Evolutionary conservation across 2,113 vertebrate genomes (phyloP), one percentile per base, ranked within the genome.

Genomic region (Agapornis roseicollis): DNA sequence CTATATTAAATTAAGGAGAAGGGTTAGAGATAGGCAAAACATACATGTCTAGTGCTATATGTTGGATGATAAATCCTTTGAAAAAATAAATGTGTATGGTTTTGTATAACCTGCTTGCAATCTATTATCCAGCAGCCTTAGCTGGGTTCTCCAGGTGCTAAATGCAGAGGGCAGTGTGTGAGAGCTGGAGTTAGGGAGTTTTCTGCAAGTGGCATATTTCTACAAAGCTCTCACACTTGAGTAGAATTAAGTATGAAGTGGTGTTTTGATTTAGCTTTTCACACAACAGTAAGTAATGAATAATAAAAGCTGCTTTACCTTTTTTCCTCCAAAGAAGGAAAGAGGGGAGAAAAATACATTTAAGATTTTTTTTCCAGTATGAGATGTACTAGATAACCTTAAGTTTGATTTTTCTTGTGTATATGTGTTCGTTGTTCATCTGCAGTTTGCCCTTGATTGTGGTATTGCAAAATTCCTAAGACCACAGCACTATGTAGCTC

Each of bases 371-470:
- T 70, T 74, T 47, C 56, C 23, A 31, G 2, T 35, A 8, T 65
- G 64, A 50, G 27, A 19, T 42, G 2, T 53, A 25, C 28, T 31
- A 73, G 12, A 7, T 70, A n/a, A 11, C n/a, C 3, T 0, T 28
- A 66, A 39, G 16, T 41, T 74, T 74, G 18, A 10, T 56, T 24
- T 52, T 89, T 9, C 18, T 55, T 60, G 11, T 39, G 3, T 52
- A 2, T 27, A 6, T 52, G 4, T 12, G 3, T 60, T 80, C 1
- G 7, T 70, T 65, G 31, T 52, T 52, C 0, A 0, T 68, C 44
- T 22, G 37, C 8, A 52, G 6, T 63, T 80, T 88, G 80, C 15
- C 7, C 19, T 47, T 64, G 22, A 9, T 37, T 28, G 9, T 49
- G 19, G 4, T 61, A n/a, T 4, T 61, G 10, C 52, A 46, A 37